These are phyloP conservation scores for Agrotis exclamationis DNA, from an alignment of 2,888 invertebrate genomes.

Conservation along the genomic window DNA sequence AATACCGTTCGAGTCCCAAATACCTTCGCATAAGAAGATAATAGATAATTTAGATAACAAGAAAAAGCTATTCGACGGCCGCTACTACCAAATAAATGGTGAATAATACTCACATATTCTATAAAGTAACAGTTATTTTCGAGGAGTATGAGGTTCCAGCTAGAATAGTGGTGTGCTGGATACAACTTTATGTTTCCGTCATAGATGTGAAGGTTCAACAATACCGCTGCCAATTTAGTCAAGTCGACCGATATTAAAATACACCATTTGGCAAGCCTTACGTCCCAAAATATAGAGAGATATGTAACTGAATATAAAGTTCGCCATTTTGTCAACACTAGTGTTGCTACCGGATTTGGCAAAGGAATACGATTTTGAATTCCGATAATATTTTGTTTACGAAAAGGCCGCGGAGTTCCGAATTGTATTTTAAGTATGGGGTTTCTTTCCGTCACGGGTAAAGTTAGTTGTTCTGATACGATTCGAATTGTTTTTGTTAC, in stretches of 20 bases:
- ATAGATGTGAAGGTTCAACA: slow-evolving; percentile 68
- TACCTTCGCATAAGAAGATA: slow-evolving; percentile 74
- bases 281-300: slow-evolving; percentile 74
- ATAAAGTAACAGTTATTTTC: slow-evolving; percentile 53
- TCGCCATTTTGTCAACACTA: slow-evolving; percentile 75
- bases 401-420: slow-evolving; percentile 71
- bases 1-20: slow-evolving; percentile 70
- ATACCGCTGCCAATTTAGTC: slow-evolving; percentile 78
- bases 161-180: slow-evolving; percentile 52
- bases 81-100: slow-evolving; percentile 76
- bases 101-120: slow-evolving; percentile 78
- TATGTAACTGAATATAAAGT: slow-evolving; percentile 77
- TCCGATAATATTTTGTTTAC: slow-evolving; percentile 77
- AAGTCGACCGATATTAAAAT: slow-evolving; percentile 83
- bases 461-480: slow-evolving; percentile 72
- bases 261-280: slow-evolving; percentile 85
- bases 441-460: slow-evolving; percentile 67
- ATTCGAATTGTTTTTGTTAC: slow-evolving; percentile 69
- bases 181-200: slow-evolving; percentile 77
- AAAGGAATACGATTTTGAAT: slow-evolving; percentile 77
- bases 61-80: slow-evolving; percentile 77
- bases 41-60: slow-evolving; percentile 87
- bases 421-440: slow-evolving; percentile 78
- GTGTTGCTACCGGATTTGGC: slow-evolving; percentile 74
- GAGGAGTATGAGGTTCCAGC: slow-evolving; percentile 39